A percentile compares a stretch with the other conserved stretches of the same genome.
Evolutionary conservation across 2,797 vertebrate genomes (phyloP).

Genomic region (Alectoris magna): DNA sequence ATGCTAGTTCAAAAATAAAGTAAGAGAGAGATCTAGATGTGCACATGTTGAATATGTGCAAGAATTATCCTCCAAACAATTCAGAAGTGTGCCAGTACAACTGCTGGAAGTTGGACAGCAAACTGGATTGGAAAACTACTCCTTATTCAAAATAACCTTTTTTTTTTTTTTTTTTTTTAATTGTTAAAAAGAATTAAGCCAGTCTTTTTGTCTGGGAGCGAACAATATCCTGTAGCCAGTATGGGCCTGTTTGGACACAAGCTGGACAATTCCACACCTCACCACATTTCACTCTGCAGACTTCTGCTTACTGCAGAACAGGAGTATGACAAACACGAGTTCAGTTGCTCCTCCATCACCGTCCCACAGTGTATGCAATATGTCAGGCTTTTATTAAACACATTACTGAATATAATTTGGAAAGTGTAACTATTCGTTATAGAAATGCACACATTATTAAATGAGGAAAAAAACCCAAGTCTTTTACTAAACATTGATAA

Average conservation of each 20-base stretch:
- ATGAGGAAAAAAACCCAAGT: not conserved
- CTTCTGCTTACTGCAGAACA: not conserved
- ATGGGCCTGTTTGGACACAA: not conserved
- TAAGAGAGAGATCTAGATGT: not conserved
- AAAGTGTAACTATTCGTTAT: not conserved
- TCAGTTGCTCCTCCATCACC: not conserved
- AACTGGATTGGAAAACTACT: not conserved
- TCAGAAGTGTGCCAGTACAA: not conserved
- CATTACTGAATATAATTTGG: not conserved
- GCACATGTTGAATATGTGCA: accelerated
- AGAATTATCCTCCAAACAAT: not conserved
- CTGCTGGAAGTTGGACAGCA: not conserved
- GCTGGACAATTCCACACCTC: accelerated
- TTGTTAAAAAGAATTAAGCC: not conserved
- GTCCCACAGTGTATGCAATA: not conserved
- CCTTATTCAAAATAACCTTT: not conserved
- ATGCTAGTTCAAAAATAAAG: not conserved
- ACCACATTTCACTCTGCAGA: not conserved
- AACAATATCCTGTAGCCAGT: not conserved
- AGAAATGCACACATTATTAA: not conserved
- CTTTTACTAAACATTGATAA: not conserved
- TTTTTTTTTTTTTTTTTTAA: not conserved
- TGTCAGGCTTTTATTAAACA: not conserved
- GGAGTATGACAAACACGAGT: not conserved
- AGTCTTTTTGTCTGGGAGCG: not conserved